phyloP scores from a whole-genome alignment of 2,888 invertebrate genomes.

The Lycia hirtaria region DNA sequence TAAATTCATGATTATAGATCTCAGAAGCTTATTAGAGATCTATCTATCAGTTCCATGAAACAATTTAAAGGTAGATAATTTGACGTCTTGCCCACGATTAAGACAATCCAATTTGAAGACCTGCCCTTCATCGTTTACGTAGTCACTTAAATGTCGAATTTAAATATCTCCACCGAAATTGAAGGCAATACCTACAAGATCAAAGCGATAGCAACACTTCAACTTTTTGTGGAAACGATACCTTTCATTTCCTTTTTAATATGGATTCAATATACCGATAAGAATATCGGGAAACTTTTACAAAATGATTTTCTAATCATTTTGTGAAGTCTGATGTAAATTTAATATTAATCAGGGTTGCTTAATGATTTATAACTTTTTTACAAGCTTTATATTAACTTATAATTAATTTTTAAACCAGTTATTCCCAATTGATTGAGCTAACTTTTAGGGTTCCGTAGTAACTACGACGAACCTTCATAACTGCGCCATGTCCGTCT shows the following conservation, averaged over 20 bases:
- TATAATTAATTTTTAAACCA: too few species aligned
- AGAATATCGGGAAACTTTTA: constrained; percentile 47
- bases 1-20: too few species aligned
- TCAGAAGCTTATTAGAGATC: too few species aligned
- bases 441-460: too few species aligned
- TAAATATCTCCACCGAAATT: constrained; percentile 61
- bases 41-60: neutral
- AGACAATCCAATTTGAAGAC: constrained; percentile 56
- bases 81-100: constrained; percentile 42
- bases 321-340: constrained; percentile 2
- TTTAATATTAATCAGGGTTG: too few species aligned
- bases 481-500: too few species aligned
- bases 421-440: too few species aligned
- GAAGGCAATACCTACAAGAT: constrained; percentile 60
- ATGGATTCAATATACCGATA: constrained; percentile 69
- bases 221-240: constrained; percentile 64
- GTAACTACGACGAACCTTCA: too few species aligned
- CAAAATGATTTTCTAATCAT: constrained; percentile 4
- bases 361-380: too few species aligned
- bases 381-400: too few species aligned
- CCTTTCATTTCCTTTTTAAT: constrained; percentile 69
- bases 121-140: constrained; percentile 45
- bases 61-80: constrained; percentile 2
- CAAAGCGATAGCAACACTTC: constrained; percentile 65
- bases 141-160: constrained; percentile 56